Percentiles rank a stretch among this genome's conserved stretches.
phyloP scores from a whole-genome alignment of 2,113 vertebrate genomes.

The Perca flavescens region DNA sequence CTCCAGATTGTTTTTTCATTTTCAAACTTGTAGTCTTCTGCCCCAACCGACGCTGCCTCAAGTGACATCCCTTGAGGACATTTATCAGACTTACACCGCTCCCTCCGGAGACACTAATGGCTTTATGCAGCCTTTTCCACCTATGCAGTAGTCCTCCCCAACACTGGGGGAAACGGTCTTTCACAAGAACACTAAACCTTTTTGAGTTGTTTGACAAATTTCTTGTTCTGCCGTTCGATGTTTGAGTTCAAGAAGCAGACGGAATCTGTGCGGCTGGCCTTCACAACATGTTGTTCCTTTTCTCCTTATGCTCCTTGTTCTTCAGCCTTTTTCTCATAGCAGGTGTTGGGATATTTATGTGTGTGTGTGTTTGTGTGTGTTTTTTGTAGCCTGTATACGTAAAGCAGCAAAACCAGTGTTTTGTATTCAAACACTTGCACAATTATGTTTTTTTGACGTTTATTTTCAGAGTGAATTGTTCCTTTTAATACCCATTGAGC shows the following conservation, averaged over 20 bases:
- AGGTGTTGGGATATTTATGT: constrained; percentile 28
- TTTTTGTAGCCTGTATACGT: not conserved
- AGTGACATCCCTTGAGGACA: too few species aligned
- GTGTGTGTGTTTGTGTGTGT: constrained; percentile 20
- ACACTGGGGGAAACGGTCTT: too few species aligned
- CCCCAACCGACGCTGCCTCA: too few species aligned
- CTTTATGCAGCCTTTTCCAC: too few species aligned
- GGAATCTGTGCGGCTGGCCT: constrained; percentile 24
- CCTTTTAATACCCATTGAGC: not conserved
- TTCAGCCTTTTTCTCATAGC: constrained; percentile 3
- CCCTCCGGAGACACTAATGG: too few species aligned
- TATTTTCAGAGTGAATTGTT: not conserved
- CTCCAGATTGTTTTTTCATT: too few species aligned
- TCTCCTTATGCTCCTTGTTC: not conserved
- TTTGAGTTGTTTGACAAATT: too few species aligned
- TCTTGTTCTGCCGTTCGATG: not conserved
- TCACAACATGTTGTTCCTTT: not conserved
- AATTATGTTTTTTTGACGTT: not conserved
- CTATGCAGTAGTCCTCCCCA: too few species aligned
- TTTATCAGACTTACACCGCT: too few species aligned
- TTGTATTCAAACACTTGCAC: not conserved
- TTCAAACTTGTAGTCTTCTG: too few species aligned
- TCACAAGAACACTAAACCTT: too few species aligned
- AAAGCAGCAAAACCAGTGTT: not conserved
- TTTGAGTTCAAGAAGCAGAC: not conserved